Conservation (phyloP, 92 coral and sea anemone species). For the Umimayanthus kanabou region DNA sequence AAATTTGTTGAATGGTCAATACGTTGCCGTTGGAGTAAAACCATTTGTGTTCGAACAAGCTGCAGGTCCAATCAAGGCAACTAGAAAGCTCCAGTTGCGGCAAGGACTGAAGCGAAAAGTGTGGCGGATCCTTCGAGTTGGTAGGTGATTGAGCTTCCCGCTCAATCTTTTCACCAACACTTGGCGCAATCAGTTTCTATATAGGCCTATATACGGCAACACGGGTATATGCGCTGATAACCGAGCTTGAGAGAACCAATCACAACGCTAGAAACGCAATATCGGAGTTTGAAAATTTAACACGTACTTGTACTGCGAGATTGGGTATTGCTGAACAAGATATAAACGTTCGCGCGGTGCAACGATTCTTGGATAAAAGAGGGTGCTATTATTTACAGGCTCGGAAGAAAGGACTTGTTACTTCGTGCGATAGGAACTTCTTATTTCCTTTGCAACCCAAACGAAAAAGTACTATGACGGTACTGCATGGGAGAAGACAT, state of each 20-base stretch:
- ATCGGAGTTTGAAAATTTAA: neutral
- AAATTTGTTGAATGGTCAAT: too few relatives aligned
- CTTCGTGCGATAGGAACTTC: neutral
- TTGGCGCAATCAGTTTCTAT: constrained; percentile 8
- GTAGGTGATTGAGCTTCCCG: too few relatives aligned
- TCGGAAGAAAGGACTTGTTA: too few relatives aligned
- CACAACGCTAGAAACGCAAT: too few relatives aligned
- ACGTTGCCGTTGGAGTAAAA: neutral
- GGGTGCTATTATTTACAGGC: constrained; percentile 2
- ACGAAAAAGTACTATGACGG: too few relatives aligned
- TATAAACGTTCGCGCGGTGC: neutral
- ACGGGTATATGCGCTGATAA: constrained; percentile 2
- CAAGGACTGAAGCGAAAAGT: neutral
- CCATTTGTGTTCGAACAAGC: neutral
- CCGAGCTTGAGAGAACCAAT: neutral
- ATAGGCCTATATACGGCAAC: neutral
- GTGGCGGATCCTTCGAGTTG: too few relatives aligned
- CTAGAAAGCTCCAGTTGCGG: constrained; percentile 1
- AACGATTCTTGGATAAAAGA: neutral
- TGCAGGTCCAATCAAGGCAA: neutral
- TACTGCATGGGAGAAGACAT: too few relatives aligned
- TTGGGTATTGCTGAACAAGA: too few relatives aligned
- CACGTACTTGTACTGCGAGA: too few relatives aligned
- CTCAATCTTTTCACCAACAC: neutral
- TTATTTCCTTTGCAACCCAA: too few relatives aligned